Evolutionary conservation across 2,797 vertebrate species (phyloP), one percentile per base, ranked within the genome.

Genomic region (Astyanax mexicanus): DNA sequence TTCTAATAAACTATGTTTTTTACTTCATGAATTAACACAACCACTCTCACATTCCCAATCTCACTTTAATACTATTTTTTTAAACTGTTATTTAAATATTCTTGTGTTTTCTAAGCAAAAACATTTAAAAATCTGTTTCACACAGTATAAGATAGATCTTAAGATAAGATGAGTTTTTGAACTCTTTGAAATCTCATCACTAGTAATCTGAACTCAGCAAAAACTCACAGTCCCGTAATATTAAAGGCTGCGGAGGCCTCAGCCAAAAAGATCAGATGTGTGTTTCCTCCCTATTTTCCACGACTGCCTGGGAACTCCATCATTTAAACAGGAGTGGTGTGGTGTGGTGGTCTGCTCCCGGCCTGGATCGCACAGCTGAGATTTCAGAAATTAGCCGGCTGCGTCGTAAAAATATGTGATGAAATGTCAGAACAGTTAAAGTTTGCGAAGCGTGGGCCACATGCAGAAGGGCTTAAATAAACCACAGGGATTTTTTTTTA

Each of bases 231-330:
- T 73, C 45, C 54, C 57, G 37, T 51, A 52, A 51, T 44, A 45
- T 57, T 47, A 29, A 35, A 32, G 12, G 21, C 51, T 25, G 23
- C 9, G 23, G 54, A 40, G 44, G 40, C 66, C 35, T 73, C 45
- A 52, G 70, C 45, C 60, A 75, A 61, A 29, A 37, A 45, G 49
- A 44, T 55, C 38, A 57, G 72, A 40, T 44, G 8, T 23, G 55
- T 27, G 23, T 13, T 55, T 55, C 23, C 12, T 4, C 52, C 6
- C 1, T 32, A 17, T 29, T 57, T 37, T 2, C 32, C 42, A 35
- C 8, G 38, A 44, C 35, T 60, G 67, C 47, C 38, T 71, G 67
- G 40, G 75, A 77, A 55, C 38, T 8, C 47, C 58, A 64, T 77
- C 60, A 47, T 58, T 58, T 66, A 13, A 47, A 47, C 44, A 9